Conservation (phyloP, 2,888 invertebrate species). For the Rutpela maculata region DNA sequence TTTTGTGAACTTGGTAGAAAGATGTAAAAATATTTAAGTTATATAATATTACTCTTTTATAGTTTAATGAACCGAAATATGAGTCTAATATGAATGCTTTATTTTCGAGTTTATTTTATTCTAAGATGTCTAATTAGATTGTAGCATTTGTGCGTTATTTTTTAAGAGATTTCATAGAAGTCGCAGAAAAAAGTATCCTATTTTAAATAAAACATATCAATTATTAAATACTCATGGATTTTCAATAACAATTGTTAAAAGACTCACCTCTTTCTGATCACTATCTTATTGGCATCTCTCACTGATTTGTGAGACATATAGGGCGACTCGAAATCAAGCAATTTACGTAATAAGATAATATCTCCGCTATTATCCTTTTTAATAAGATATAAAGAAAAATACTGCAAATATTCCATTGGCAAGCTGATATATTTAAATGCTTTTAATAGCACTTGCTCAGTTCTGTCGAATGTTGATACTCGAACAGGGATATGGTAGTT, state of each 20-base stretch:
- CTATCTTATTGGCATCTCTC: slow-evolving; percentile 84
- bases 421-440: slow-evolving; percentile 89
- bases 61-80: no score
- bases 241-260: neutral
- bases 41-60: no score
- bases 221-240: no score
- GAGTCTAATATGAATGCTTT: no score
- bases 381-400: slow-evolving; percentile 93
- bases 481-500: slow-evolving; percentile 89
- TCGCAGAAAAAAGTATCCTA: no score
- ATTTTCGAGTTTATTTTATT: no score
- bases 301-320: slow-evolving; percentile 92
- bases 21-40: no score
- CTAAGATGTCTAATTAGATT: no score
- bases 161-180: no score
- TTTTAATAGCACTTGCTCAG: slow-evolving; percentile 88
- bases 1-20: no score
- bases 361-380: slow-evolving; percentile 85
- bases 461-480: slow-evolving; percentile 88
- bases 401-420: slow-evolving; percentile 86
- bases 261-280: slow-evolving; percentile 88
- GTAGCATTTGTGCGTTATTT: no score
- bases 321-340: slow-evolving; percentile 98
- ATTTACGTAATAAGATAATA: slow-evolving; percentile 86
- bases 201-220: no score